Percentiles rank a stretch among this genome's conserved stretches.
phyloP scores from a whole-genome alignment of 2,113 vertebrate species.

The Coracopsis vasa region DNA sequence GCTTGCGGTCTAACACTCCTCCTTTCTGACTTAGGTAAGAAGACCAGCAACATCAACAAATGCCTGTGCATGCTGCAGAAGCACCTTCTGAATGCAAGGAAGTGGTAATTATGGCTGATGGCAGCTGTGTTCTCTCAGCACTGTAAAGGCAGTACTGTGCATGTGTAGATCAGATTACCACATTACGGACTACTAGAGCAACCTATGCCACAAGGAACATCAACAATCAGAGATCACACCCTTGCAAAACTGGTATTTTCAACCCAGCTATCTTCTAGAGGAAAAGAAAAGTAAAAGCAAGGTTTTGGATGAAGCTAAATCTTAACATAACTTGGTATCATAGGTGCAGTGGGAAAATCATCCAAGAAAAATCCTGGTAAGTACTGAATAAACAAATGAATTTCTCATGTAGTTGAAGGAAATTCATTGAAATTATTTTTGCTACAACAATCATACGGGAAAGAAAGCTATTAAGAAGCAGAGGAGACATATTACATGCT shows the following conservation, averaged over 20 bases:
- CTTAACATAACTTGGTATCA: fast-evolving
- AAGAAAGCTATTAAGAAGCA: background rate
- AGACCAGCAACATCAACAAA: background rate
- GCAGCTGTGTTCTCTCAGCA: background rate
- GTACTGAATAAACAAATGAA: background rate
- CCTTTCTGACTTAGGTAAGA: background rate
- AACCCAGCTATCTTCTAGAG: background rate
- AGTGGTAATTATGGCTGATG: background rate
- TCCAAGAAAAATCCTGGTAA: background rate
- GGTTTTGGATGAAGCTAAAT: background rate
- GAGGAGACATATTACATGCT: background rate
- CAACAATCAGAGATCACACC: background rate
- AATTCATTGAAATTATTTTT: background rate
- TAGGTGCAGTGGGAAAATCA: background rate
- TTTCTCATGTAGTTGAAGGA: background rate
- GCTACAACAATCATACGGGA: background rate
- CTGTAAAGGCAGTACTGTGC: background rate
- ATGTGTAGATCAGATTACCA: background rate
- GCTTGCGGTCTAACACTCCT: background rate
- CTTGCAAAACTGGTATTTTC: background rate
- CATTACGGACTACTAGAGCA: background rate
- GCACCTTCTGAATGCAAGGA: background rate
- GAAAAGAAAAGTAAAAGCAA: background rate
- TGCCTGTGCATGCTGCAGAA: background rate
- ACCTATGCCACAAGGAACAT: background rate